These are phyloP conservation scores for Crocuta crocuta DNA, from an alignment of 2,113 vertebrate genomes.

Conservation along the genomic window DNA sequence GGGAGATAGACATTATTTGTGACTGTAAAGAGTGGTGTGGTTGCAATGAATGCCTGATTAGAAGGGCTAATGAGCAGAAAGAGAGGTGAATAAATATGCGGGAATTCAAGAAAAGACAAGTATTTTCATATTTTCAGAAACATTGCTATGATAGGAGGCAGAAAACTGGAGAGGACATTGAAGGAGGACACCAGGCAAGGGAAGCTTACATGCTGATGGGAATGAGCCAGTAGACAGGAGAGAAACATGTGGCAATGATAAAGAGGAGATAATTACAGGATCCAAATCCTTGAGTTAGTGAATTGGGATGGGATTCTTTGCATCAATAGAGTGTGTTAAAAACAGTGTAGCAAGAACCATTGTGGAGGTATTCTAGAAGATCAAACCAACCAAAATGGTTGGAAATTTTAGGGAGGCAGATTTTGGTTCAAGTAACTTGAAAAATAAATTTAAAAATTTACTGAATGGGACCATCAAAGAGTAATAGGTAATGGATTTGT, in stretches of 20 bases:
- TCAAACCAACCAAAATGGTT: not conserved
- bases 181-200: not conserved
- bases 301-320: not conserved
- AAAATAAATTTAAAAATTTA: not conserved
- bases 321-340: not conserved
- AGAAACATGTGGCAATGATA: not conserved
- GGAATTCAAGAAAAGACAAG: not conserved
- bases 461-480: not conserved
- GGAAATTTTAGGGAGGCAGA: not conserved
- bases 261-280: not conserved
- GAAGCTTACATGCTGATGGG: not conserved
- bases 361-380: not conserved
- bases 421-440: not conserved
- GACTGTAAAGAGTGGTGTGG: accelerated
- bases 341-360: not conserved
- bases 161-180: not conserved
- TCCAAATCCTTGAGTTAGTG: not conserved
- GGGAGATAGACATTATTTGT: not conserved
- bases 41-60: not conserved
- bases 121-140: not conserved
- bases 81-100: no score
- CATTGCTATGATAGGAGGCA: not conserved
- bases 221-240: not conserved
- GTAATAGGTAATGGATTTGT: not conserved
- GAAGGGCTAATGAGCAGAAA: not conserved